phyloP scores from a whole-genome alignment of 2,888 invertebrate species.

The Cataglyphis rosenhaueri region DNA sequence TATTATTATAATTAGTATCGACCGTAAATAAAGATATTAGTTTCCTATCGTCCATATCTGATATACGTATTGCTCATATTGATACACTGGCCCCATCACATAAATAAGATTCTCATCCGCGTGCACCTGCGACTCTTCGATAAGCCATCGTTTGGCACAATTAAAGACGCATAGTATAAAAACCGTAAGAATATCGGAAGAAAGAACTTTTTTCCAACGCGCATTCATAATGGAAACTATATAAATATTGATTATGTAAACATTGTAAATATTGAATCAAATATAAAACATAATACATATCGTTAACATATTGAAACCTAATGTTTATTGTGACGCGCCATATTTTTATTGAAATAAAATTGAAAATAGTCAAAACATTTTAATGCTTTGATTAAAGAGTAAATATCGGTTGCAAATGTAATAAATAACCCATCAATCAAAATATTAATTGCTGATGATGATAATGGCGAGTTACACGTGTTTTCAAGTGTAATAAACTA shows the following conservation, averaged over 20 bases:
- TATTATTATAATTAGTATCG: background rate
- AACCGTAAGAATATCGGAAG: constrained; percentile 74
- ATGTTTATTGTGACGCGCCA: constrained; percentile 3
- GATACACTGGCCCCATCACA: background rate
- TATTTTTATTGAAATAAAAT: constrained; percentile 31
- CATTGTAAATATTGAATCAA: constrained; percentile 68
- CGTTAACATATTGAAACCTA: constrained; percentile 7
- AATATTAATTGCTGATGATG: constrained; percentile 66
- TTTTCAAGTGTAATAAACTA: constrained; percentile 69
- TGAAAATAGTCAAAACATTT: constrained; percentile 36
- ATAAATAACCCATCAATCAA: constrained; percentile 33
- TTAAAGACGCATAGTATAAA: constrained; percentile 58
- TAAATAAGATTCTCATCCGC: constrained; percentile 58
- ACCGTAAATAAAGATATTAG: background rate
- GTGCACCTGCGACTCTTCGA: constrained; percentile 73
- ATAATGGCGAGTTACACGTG: constrained; percentile 70
- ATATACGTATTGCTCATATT: background rate
- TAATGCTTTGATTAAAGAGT: constrained; percentile 11
- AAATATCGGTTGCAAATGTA: constrained; percentile 16
- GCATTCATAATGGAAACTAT: constrained; percentile 65
- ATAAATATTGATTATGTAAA: no score
- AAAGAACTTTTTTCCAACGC: constrained; percentile 74
- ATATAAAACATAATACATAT: constrained; percentile 65
- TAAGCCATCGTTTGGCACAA: constrained; percentile 72
- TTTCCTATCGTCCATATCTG: background rate